Evolutionary conservation across 2,113 vertebrate species (phyloP), one percentile per base, ranked within the genome.

Genomic region (Castor canadensis): DNA sequence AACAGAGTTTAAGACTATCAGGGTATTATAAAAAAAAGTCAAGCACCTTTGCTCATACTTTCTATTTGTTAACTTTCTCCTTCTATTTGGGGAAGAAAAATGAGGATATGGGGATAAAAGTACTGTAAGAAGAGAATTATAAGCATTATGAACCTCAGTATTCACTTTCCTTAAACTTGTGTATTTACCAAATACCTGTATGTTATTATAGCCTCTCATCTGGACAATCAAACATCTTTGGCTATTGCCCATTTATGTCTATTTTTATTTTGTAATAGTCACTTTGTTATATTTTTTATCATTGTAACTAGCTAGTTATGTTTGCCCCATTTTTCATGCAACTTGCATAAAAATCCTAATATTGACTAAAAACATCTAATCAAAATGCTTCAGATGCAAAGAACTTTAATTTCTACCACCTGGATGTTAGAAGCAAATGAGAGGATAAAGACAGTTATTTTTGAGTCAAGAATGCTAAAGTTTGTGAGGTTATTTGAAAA

Each of bases 341-440:
- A 67, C 45, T 47, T 40, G 72, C 76, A 16, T 19, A 83, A 81
- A 92, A 86, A 38, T 64, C 28, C 80, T 52, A 80, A 56, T 69
- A 49, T 88, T 60, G 45, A 69, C 49, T 40, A 64, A 84, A 85
- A 69, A 17, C 5, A 67, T 52, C 62, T 58, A 89, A 58, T 60
- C 28, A 85, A 95, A 75, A 91, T 94, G 4, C 17, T 88, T 92
- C 92, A 88, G 77, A 95, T 96, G 32, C 75, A 2, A 86, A 54
- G 80, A 94, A 72, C 92, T 93, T 90, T 96, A 52, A 15, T 71
- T 94, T 96, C 9, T 64, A 9, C 49, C 10, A 91, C 20, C 20
- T 71, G 12, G 60, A 79, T 79, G 0, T 89, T 75, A 82, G 75
- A 77, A 94, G 9, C 16, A 93, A 91, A 73, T 45, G 26, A 62